Evolutionary conservation across 2,888 invertebrate species (phyloP).

Genomic region (Chironomus riparius): DNA sequence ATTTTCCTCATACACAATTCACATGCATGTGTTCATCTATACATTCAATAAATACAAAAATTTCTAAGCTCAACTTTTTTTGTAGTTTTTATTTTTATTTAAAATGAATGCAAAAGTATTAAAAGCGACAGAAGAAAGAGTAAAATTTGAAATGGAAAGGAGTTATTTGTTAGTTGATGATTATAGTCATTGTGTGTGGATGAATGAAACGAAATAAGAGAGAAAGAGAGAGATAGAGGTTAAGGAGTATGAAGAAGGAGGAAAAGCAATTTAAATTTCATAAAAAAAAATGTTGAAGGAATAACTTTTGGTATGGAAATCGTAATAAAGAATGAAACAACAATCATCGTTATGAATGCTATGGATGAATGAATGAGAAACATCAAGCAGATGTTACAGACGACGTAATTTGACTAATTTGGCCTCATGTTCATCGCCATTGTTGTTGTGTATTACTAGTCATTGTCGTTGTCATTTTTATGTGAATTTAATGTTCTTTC

Average conservation of each 20-base stretch:
- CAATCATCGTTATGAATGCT: background rate
- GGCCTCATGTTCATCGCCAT: background rate
- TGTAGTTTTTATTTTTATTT: too few species aligned
- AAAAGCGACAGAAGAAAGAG: too few species aligned
- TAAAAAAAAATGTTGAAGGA: background rate
- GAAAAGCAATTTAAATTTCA: background rate
- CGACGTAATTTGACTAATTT: conserved; percentile 4
- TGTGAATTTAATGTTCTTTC: background rate
- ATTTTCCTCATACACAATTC: too few species aligned
- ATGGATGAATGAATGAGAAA: background rate
- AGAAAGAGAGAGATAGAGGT: too few species aligned
- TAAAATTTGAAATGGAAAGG: too few species aligned
- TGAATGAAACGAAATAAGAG: background rate
- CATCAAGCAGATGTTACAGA: background rate
- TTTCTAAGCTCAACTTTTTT: too few species aligned
- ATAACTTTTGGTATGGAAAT: background rate
- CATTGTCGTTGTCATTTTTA: background rate
- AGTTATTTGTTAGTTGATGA: too few species aligned
- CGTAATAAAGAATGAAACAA: background rate
- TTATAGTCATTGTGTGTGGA: background rate
- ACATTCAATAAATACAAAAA: too few species aligned
- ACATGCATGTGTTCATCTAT: too few species aligned
- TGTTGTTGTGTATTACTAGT: too few species aligned
- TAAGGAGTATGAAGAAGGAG: background rate
- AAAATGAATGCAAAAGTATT: too few species aligned